Evolutionary conservation across 2,888 invertebrate genomes (phyloP), one percentile per base, ranked within the genome.

Genomic region (Meta bourneti): DNA sequence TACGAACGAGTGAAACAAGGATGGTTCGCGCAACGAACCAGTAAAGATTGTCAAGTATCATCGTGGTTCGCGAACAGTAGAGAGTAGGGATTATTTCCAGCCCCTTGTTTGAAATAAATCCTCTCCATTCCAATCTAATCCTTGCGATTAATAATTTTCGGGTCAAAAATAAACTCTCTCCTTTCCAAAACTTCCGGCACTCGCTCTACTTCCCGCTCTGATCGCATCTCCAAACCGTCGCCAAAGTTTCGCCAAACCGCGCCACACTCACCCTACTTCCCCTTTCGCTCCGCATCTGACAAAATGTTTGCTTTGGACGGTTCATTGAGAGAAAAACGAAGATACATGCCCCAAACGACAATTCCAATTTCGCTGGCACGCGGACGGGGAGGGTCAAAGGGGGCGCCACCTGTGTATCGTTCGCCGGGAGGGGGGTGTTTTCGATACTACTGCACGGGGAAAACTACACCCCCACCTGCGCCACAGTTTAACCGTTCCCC

Each of bases 261-360:
- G 34, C 34, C 34, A 4, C 61, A 61, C 61, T 9, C 61, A 61
- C 61, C 34, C 34, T 34, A 84, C 71, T 70, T 78, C 81, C 72
- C 82, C n/a, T 19, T 13, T 20, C 13, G 78, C 83, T 70, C 85
- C n/a, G 51, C 69, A 91, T 91, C 90, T 86, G 90, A 91, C 86
- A 86, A 91, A 91, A 90, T 90, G 90, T 90, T 90, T 79, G 90
- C 85, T 69, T 80, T 84, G 84, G 71, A 61, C 19, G 86, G 75
- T 85, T 90, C 86, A 86, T 86, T 90, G 86, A 74, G 81, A 52
- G 75, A 81, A 90, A 90, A 90, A 86, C 77, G 81, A 70, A 86
- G 54, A 86, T 90, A 86, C 80, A 81, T 70, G 75, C 81, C 75
- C 90, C 49, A 77, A 86, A 90, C 90, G 90, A 90, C 90, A 90